These are phyloP conservation scores for Caenorhabditis briggsae DNA, from an alignment of 1,140 invertebrate genomes.

Conservation along the genomic window DNA sequence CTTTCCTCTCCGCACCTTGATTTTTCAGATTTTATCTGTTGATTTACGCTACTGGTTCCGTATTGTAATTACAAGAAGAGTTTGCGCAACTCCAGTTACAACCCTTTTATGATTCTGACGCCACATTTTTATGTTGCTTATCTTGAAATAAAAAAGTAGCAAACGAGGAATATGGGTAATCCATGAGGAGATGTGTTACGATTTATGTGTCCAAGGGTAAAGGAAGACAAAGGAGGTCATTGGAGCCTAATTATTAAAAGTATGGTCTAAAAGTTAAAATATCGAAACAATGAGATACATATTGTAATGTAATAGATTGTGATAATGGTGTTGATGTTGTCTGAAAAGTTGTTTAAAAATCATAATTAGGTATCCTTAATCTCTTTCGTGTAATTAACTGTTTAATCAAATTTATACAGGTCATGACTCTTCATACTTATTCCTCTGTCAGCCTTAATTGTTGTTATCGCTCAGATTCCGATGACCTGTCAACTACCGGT, in stretches of 20 bases:
- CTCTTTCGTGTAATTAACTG: too few relatives aligned
- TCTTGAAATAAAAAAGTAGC: neutral
- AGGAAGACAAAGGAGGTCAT: neutral
- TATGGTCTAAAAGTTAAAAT: neutral
- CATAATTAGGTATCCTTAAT: too few relatives aligned
- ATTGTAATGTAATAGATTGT: too few relatives aligned
- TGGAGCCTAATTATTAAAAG: constrained; percentile 6
- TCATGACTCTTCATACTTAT: neutral
- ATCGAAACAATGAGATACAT: too few relatives aligned
- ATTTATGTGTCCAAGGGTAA: neutral
- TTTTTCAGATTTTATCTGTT: constrained; percentile 23
- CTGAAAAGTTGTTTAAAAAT: too few relatives aligned
- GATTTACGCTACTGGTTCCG: neutral
- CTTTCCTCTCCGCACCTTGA: neutral
- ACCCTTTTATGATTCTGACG: constrained; percentile 30
- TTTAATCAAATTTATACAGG: too few relatives aligned
- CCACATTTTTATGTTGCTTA: constrained; percentile 29
- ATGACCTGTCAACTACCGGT: neutral
- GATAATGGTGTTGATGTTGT: too few relatives aligned
- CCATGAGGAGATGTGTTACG: neutral
- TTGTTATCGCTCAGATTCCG: too few relatives aligned
- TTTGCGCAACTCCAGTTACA: constrained; percentile 9
- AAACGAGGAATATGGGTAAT: neutral
- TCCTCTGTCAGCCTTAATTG: neutral
- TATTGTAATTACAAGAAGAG: constrained; percentile 9